These are phyloP conservation scores for Erynnis tages DNA, from an alignment of 2,888 invertebrate genomes.

Conservation along the genomic window DNA sequence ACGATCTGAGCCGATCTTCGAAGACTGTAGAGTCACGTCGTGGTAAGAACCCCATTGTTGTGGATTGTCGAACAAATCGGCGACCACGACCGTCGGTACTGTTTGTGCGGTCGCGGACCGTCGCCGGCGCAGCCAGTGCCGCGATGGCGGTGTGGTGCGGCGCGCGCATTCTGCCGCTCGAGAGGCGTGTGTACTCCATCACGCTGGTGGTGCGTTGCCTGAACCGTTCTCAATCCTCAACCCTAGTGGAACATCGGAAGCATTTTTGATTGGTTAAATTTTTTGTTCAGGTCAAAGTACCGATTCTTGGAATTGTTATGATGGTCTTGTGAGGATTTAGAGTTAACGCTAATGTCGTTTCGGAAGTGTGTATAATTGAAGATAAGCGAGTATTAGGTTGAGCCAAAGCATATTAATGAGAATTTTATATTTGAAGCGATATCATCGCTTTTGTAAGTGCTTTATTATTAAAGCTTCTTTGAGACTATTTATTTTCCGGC, in stretches of 20 bases:
- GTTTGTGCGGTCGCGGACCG: conserved; percentile 40
- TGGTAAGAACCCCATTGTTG: conserved; percentile 30
- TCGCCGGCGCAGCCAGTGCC: conserved; percentile 56
- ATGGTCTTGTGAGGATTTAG: no score
- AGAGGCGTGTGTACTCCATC: conserved; percentile 73
- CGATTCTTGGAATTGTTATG: not conserved
- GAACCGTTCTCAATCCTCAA: not conserved
- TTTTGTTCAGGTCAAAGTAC: no score
- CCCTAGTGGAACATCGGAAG: conserved; percentile 10
- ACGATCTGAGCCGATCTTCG: no score
- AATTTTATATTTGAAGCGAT: no score
- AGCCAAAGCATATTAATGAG: no score
- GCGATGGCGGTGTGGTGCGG: conserved; percentile 80
- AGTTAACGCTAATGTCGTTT: no score
- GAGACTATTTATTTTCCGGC: no score
- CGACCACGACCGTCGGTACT: not conserved
- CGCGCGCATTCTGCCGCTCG: conserved; percentile 73
- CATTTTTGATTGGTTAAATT: no score
- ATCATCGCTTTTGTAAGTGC: no score
- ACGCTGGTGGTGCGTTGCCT: conserved; percentile 68
- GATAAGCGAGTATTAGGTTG: no score
- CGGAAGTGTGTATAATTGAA: no score
- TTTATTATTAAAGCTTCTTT: no score
- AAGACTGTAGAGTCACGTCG: not conserved
- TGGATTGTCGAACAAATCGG: conserved; percentile 25